phyloP scores from a whole-genome alignment of 53 echinoderm and acorn worm genomes.

The Mesocentrotus franciscanus region DNA sequence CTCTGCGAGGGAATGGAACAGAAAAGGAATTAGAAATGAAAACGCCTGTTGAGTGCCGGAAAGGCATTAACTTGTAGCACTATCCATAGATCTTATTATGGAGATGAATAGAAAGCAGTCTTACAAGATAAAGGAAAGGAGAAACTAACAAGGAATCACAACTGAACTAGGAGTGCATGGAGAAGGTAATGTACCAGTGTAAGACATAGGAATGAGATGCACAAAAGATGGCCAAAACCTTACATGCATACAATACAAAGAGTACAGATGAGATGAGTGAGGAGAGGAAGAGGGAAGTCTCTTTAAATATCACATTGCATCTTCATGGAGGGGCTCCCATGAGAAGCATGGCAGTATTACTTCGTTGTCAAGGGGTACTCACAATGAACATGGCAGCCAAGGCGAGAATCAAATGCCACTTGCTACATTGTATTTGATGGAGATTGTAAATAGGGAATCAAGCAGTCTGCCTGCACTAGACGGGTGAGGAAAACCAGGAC shows the following conservation, averaged over 20 bases:
- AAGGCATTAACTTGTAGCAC: too few relatives aligned
- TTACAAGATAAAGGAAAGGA: too few relatives aligned
- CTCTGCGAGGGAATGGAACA: too few relatives aligned
- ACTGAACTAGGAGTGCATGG: background rate
- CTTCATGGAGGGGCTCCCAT: slow-evolving; percentile 27
- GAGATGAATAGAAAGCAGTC: too few relatives aligned
- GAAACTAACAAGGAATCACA: background rate
- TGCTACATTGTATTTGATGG: slow-evolving; percentile 23
- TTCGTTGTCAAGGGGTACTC: slow-evolving; percentile 28
- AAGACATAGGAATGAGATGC: background rate
- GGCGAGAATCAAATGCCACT: slow-evolving; percentile 60
- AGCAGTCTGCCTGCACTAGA: background rate
- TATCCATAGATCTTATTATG: too few relatives aligned
- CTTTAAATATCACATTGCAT: slow-evolving; percentile 24
- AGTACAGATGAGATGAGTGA: background rate
- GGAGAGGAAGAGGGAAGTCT: slow-evolving; percentile 19
- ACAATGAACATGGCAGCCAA: slow-evolving; percentile 1
- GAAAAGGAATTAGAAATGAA: too few relatives aligned
- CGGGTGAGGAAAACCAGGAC: slow-evolving; percentile 16
- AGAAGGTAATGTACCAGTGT: background rate
- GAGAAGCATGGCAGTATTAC: slow-evolving; percentile 37
- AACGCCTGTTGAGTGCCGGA: too few relatives aligned
- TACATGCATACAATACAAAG: background rate
- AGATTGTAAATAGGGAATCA: slow-evolving; percentile 52
- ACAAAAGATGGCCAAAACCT: background rate